Conservation (phyloP, 37 sponge, comb jelly and placozoan species). For the Axinella damicornis region DNA sequence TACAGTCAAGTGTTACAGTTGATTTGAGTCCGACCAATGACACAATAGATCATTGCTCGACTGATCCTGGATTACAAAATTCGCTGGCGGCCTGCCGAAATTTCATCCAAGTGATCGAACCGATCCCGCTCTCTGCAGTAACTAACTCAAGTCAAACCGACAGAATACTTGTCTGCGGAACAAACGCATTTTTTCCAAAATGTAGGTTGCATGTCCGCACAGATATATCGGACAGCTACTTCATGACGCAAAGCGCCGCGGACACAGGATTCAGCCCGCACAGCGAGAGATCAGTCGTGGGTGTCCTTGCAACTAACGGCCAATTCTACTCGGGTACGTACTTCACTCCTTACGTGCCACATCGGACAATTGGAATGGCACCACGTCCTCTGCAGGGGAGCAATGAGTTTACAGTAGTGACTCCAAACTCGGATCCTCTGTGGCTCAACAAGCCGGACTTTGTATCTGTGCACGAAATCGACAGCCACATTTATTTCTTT, state of each 20-base stretch:
- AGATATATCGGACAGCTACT: conserved; percentile 14
- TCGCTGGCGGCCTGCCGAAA: conserved; percentile 20
- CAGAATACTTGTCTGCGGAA: conserved; percentile 61
- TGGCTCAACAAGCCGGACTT: conserved; percentile 58
- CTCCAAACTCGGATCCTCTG: neutral
- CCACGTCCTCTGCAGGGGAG: conserved; percentile 21
- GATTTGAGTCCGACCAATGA: neutral
- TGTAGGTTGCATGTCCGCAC: conserved; percentile 31
- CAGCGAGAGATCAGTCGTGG: neutral
- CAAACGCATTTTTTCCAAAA: conserved; percentile 57
- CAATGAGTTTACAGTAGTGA: conserved; percentile 14
- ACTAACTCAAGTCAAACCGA: neutral
- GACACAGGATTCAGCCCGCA: conserved; percentile 63
- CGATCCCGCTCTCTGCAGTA: conserved; percentile 1
- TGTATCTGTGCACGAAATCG: conserved; percentile 56
- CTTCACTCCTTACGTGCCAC: neutral
- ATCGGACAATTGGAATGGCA: conserved; percentile 49
- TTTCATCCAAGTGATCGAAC: conserved; percentile 37
- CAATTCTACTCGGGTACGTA: conserved; percentile 52
- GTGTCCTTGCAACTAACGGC: conserved; percentile 34
- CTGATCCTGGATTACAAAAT: neutral
- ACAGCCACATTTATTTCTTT: conserved; percentile 55
- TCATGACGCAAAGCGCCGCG: neutral
- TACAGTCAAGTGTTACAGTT: neutral
- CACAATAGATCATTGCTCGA: neutral